Evolutionary conservation across 37 sponge, comb jelly and placozoan species (phyloP), one percentile per base, ranked within the genome.

Genomic region (Diacarnus erythraeanus): DNA sequence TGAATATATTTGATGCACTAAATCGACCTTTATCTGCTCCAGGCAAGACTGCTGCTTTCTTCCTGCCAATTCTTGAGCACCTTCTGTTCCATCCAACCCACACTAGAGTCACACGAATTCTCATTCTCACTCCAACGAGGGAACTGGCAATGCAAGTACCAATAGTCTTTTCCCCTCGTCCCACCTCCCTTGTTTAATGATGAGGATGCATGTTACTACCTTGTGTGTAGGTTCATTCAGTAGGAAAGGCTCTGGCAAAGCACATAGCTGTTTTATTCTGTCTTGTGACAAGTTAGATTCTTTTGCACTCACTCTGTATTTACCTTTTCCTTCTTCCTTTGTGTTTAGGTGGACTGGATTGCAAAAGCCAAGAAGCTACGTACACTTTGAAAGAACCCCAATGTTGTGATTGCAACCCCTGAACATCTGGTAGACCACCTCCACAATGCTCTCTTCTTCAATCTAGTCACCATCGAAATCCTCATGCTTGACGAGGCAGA

Each of bases 31-130:
- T n/a, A n/a, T n/a, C n/a, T 34, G 9, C 8, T 77, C 10, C 77
- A 94, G 96, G 96, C 8, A 98, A 98, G 86, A 98, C 99, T 20
- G 99, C 97, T 38, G 99, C 97, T 0, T 98, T 91, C 79, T 84
- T 98, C 42, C 84, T 98, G 27, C 99, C 99, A 9, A 89, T 98
- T 12, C 66, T 98, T 58, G 99, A 98, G 87, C 74, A 97, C 9
- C 87, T 98, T 70, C 77, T 98, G 56, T 98, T 80, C 57, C 88
- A 90, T 15, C 97, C 96, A 0, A 72, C 82, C 36, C 79, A 75
- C 40, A 70, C 57, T 17, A 51, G 78, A 30, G 27, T 72, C 58
- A 87, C 88, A 2, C 71, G 99, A 31, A 92, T 98, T 3, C 88
- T 98, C 41, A 77, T 98, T 30, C 87, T 98, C n/a, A 81, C 90